A percentile compares a stretch with the other conserved stretches of the same genome.
Conservation (phyloP, 1,140 invertebrate species). For the Zaprionus vittiger region DNA sequence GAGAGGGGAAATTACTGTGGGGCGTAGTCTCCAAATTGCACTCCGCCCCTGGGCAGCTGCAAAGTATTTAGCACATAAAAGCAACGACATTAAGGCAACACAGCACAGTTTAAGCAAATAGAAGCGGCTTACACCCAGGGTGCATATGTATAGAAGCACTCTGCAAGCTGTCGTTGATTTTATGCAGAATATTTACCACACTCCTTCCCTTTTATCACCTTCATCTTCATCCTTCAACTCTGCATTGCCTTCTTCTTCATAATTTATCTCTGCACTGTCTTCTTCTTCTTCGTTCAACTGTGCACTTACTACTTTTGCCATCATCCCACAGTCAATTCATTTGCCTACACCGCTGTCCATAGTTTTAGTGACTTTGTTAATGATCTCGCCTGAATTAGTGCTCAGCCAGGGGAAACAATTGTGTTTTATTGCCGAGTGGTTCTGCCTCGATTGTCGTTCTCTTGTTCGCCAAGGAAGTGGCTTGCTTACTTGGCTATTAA, state of each 20-base stretch:
- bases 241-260: background rate
- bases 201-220: too few relatives aligned
- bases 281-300: background rate
- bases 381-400: conserved; percentile 14
- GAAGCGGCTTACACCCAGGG: background rate
- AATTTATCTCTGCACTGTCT: background rate
- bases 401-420: conserved; percentile 69
- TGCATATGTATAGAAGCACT: background rate
- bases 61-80: conserved; percentile 49
- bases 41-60: background rate
- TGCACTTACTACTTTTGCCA: background rate
- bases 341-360: background rate
- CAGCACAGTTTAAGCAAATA: background rate
- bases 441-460: conserved; percentile 21
- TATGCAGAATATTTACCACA: background rate
- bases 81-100: background rate
- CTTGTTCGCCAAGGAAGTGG: conserved; percentile 63
- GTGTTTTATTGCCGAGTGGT: conserved; percentile 54
- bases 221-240: too few relatives aligned
- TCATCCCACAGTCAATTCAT: background rate
- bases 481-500: conserved; percentile 76
- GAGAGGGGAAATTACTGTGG: conserved; percentile 37
- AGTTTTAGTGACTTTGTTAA: background rate
- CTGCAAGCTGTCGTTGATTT: background rate
- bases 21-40: background rate